Conservation (phyloP, 2,797 vertebrate genomes). For the Muscicapa comitata region DNA sequence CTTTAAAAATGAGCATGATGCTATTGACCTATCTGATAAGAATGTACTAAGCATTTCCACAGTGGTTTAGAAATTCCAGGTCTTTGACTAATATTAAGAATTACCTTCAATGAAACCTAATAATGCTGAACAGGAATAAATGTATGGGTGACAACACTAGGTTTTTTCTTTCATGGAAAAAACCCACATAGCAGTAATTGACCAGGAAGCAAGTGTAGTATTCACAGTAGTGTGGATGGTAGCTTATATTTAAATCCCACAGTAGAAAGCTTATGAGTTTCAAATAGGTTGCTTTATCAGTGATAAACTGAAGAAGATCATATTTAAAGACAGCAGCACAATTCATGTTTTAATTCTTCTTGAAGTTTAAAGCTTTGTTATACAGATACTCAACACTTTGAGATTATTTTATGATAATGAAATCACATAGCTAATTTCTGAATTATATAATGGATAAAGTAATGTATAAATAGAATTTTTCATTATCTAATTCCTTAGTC, state of each 20-base stretch:
- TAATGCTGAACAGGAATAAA: background rate
- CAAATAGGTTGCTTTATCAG: background rate
- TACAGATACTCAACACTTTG: background rate
- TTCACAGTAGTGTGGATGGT: background rate
- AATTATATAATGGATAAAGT: slow-evolving; percentile 17
- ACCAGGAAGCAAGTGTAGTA: background rate
- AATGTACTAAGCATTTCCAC: background rate
- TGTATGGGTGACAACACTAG: background rate
- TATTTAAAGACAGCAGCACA: background rate
- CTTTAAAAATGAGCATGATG: background rate
- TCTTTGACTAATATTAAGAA: background rate
- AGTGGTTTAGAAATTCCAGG: background rate
- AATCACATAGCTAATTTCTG: background rate
- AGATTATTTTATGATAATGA: slow-evolving; percentile 33
- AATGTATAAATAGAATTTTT: slow-evolving; percentile 12
- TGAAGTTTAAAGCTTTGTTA: background rate
- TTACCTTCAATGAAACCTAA: background rate
- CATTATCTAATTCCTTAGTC: slow-evolving; percentile 10
- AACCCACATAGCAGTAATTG: background rate
- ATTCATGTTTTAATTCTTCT: background rate
- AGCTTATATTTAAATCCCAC: background rate
- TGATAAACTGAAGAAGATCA: background rate
- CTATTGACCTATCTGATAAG: background rate
- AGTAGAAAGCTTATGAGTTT: background rate
- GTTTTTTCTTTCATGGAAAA: background rate